Conservation (phyloP, 2,888 invertebrate genomes). For the Dicranocentrus wangi region DNA sequence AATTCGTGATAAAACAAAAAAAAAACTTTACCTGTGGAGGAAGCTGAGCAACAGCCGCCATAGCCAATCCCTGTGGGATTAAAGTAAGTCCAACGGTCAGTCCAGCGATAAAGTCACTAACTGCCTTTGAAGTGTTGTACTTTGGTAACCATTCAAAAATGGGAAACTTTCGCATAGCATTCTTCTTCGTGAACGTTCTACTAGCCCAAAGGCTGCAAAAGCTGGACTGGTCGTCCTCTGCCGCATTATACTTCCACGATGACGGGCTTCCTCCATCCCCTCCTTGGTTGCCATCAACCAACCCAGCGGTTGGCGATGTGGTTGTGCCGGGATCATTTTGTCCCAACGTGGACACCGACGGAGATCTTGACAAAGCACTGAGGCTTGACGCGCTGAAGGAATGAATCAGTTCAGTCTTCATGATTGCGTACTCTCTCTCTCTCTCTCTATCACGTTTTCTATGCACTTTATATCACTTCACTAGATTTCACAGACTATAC, state of each 20-base stretch:
- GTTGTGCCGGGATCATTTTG: constrained; percentile 23
- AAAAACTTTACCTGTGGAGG: constrained; percentile 66
- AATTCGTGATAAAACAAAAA: no score
- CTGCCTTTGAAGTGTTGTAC: constrained; percentile 58
- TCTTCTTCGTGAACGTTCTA: constrained; percentile 61
- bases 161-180: constrained; percentile 63
- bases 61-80: constrained; percentile 81
- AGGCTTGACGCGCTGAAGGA: constrained; percentile 71
- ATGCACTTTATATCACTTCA: no score
- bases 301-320: constrained; percentile 51
- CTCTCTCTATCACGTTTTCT: no score
- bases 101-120: constrained; percentile 69
- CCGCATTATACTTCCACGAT: constrained; percentile 29
- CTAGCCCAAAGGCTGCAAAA: constrained; percentile 38
- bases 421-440: constrained; percentile 44
- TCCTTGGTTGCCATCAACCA: constrained; percentile 17
- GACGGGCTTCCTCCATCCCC: constrained; percentile 2
- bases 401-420: constrained; percentile 72
- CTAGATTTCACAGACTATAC: no score
- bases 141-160: constrained; percentile 68
- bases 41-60: constrained; percentile 91
- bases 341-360: constrained; percentile 58
- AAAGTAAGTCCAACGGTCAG: constrained; percentile 69
- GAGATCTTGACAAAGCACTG: constrained; percentile 66
- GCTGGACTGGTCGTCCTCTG: constrained; percentile 19